Base-by-base conservation (phyloP, 2,113 vertebrate species). In the Leptosomus discolor region DNA sequence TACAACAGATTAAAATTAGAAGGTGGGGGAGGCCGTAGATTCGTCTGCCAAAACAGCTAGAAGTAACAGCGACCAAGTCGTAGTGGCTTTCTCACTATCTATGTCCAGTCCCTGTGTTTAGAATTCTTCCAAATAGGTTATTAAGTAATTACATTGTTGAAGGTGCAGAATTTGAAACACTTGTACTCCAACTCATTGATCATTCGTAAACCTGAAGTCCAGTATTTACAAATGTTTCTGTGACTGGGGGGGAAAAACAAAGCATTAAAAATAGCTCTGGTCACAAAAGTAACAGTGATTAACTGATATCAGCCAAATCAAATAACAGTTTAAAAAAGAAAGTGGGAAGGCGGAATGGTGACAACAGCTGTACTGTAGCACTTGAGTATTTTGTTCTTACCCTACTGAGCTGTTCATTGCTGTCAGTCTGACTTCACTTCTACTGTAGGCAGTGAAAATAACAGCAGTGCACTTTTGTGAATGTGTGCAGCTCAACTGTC, bases 281-380 rank as follows among this genome's bases (percentile, higher is more conserved):
- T 81, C 61, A 48, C 77, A 83, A 65, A 89, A 73, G 87, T 92
- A 85, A 54, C 57, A 74, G 81, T 36, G 80, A 73, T 94, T 43
- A 92, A 67, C 74, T 91, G 90, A 13, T 94, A 77, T 26, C 51
- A 79, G 54, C 88, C 88, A 92, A 85, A 76, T 85, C 90, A 95
- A 96, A 74, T 58, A 82, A 67, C 30, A 58, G 19, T 58, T 81
- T 61, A 46, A 50, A 85, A 83, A 80, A 48, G 57, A 64, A 71
- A 78, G 24, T 45, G 15, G 34, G n/a, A n/a, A 65, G 34, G 20
- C 46, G 43, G 4, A 39, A 4, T 60, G 57, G 81, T 89, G 89
- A 95, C 85, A 68, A 54, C 75, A 84, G 95, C 79, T 53, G 26
- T 14, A 57, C 45, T 67, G 41, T 43, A 60, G 65, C 65, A 51